Evolutionary conservation across 2,888 invertebrate genomes (phyloP), one percentile per base, ranked within the genome.

Genomic region (Mesorhabditis spiculigera): DNA sequence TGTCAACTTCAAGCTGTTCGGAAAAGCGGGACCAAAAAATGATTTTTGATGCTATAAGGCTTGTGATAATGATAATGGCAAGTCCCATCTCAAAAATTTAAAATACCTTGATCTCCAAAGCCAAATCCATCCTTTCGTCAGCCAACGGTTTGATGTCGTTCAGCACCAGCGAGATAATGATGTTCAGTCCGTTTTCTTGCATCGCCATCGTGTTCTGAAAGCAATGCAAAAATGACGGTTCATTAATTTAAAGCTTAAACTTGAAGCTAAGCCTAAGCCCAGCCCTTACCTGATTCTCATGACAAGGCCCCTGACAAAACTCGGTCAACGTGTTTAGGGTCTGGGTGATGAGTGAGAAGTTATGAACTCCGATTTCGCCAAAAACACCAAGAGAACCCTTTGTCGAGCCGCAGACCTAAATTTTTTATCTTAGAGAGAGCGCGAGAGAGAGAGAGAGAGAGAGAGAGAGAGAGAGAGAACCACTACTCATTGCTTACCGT

Each of bases 81-180:
- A n/a, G n/a, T n/a, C n/a, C n/a, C n/a, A n/a, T n/a, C n/a, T n/a
- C n/a, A n/a, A n/a, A n/a, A n/a, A n/a, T n/a, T n/a, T n/a, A n/a
- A n/a, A n/a, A n/a, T n/a, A n/a, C n/a, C 86, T 98, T 98, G 69
- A 98, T 89, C 86, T 97, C 96, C 68, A 98, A 89, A 3, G 93
- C 97, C 66, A 98, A 90, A 89, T 98, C 97, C 94, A 98, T 95
- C 71, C 95, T 90, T 43, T 93, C 92, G 87, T 93, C 92, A 64
- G 95, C 96, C 78, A 98, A 89, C 1, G 98, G 97, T 89, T 95
- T 96, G 82, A 99, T 98, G 86, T 99, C 98, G 87, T 96, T 97
- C 72, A 98, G 89, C 71, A 98, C 95, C 43, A 98, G 89, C 2
- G 97, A 97, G 5, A 96, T 97, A 79, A 98, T 96, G 77, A 99